A percentile compares a stretch with the other conserved stretches of the same genome.
phyloP scores from a whole-genome alignment of 2,113 vertebrate species.

The Acrocephalus kingi region DNA sequence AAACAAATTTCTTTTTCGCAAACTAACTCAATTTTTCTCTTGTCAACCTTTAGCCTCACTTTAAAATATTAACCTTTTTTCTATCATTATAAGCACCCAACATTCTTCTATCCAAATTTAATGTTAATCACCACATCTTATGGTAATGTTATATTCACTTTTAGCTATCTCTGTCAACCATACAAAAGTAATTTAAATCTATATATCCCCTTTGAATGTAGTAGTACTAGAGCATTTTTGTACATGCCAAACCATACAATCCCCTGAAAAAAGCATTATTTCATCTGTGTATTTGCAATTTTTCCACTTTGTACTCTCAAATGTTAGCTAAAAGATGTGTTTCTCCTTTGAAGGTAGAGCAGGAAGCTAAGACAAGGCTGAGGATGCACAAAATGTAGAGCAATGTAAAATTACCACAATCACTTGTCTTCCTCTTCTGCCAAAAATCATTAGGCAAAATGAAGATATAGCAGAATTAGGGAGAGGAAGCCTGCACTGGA shows the following conservation, averaged over 20 bases:
- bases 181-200: slow-evolving; percentile 39
- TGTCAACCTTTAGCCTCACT: slow-evolving; percentile 80
- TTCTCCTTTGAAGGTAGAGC: neutral
- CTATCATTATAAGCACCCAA: slow-evolving; percentile 68
- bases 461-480: neutral
- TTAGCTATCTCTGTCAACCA: slow-evolving; percentile 18
- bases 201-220: neutral
- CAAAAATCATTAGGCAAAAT: slow-evolving; percentile 24
- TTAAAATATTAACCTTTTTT: slow-evolving; percentile 82
- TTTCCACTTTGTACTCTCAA: neutral
- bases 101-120: slow-evolving; percentile 70
- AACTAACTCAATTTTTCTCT: slow-evolving; percentile 84
- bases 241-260: neutral
- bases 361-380: neutral
- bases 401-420: neutral
- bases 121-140: slow-evolving; percentile 64
- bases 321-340: neutral
- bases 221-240: neutral
- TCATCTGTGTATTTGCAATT: neutral
- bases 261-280: neutral
- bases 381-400: neutral
- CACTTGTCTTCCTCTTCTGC: neutral
- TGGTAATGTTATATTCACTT: slow-evolving; percentile 57
- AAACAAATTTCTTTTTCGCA: slow-evolving; percentile 82
- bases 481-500: neutral